Conservation (phyloP, 2,113 vertebrate species). For the Podiceps cristatus region DNA sequence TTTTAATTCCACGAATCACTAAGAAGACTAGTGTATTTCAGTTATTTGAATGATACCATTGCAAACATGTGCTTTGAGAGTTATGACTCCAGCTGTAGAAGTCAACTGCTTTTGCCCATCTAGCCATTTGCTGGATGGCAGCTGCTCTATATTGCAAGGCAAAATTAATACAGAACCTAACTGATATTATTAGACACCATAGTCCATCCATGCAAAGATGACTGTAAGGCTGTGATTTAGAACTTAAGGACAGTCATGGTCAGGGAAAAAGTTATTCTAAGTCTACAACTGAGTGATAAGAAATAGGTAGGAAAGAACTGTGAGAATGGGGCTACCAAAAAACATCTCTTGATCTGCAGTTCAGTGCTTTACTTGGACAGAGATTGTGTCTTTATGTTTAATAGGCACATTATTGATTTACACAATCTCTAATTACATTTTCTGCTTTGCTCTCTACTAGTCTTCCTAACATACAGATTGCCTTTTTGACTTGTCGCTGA, state of each 20-base stretch:
- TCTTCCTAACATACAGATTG: not conserved
- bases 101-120: not conserved
- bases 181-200: not conserved
- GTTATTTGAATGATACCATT: not conserved
- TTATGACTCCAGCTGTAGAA: not conserved
- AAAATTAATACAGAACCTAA: not conserved
- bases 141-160: not conserved
- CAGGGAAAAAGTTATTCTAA: not conserved
- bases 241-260: not conserved
- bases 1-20: not conserved
- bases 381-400: not conserved
- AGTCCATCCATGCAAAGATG: not conserved
- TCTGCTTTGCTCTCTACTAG: not conserved
- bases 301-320: not conserved
- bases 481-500: not conserved
- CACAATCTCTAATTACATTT: not conserved
- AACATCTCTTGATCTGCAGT: not conserved
- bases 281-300: not conserved
- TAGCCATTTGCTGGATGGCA: not conserved
- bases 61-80: not conserved
- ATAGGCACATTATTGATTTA: not conserved
- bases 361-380: not conserved
- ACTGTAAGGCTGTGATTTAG: not conserved
- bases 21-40: not conserved
- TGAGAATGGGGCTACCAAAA: not conserved